Conservation (phyloP, 2,888 invertebrate genomes). For the Leptogaster cylindrica region DNA sequence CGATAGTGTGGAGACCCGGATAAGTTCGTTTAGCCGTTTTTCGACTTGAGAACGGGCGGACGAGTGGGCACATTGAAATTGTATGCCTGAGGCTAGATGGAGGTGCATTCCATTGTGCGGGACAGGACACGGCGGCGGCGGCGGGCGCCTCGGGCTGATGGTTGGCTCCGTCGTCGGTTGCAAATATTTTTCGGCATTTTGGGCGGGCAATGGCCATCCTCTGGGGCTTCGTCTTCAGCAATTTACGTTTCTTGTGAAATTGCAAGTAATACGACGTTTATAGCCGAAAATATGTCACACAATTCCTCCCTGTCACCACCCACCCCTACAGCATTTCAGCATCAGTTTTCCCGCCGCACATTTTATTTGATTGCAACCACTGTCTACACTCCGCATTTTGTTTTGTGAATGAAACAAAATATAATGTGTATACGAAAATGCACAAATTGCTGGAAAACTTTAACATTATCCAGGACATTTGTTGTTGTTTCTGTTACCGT, state of each 20-base stretch:
- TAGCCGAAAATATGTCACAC: background rate
- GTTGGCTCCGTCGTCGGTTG: constrained; percentile 39
- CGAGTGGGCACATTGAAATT: constrained; percentile 22
- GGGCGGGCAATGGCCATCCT: background rate
- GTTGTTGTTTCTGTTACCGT: no score
- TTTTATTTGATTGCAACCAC: no score
- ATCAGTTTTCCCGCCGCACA: no score
- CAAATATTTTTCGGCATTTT: constrained; percentile 29
- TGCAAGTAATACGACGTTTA: no score
- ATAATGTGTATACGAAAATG: no score
- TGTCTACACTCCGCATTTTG: no score
- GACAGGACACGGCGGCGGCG: background rate
- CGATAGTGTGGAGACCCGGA: constrained; percentile 19
- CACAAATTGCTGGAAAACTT: no score
- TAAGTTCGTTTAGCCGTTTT: constrained; percentile 40
- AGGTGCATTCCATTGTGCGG: constrained; percentile 32
- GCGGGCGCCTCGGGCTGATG: constrained; percentile 15
- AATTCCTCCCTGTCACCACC: no score
- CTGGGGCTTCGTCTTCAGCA: background rate
- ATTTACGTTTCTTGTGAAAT: constrained; percentile 1
- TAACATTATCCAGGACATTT: no score
- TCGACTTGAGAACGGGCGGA: constrained; percentile 34
- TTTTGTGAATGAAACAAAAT: no score
- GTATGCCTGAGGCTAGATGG: constrained; percentile 26
- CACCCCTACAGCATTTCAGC: no score